These are phyloP conservation scores for Paratilapia polleni DNA, from an alignment of 2,113 vertebrate genomes.

Conservation along the genomic window DNA sequence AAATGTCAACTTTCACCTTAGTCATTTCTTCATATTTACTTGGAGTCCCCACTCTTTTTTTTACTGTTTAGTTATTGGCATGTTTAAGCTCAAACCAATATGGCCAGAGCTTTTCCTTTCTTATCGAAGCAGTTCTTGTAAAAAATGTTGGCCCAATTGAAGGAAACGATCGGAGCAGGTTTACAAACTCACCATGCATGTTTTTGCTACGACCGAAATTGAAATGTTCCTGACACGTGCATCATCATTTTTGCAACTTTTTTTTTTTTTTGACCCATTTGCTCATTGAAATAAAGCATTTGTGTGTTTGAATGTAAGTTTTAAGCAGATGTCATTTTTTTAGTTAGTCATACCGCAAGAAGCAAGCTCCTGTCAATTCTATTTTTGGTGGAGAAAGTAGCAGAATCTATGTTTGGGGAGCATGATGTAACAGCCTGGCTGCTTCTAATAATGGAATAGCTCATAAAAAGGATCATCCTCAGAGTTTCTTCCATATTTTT, in stretches of 20 bases:
- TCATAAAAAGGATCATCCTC: slow-evolving; percentile 48
- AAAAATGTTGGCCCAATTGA: background rate
- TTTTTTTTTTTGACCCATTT: background rate
- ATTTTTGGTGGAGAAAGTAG: slow-evolving; percentile 13
- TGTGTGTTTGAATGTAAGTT: background rate
- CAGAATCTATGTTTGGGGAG: slow-evolving; percentile 22
- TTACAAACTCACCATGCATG: slow-evolving; percentile 44
- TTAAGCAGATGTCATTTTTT: background rate
- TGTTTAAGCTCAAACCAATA: slow-evolving; percentile 52
- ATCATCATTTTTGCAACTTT: background rate
- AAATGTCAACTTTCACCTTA: slow-evolving; percentile 32
- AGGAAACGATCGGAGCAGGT: background rate
- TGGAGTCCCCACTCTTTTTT: slow-evolving; percentile 1
- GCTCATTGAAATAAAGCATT: background rate
- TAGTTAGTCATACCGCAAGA: slow-evolving; percentile 15
- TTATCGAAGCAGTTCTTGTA: slow-evolving; percentile 11
- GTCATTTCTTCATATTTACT: background rate
- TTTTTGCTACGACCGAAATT: slow-evolving; percentile 8
- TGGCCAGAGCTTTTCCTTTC: slow-evolving; percentile 15
- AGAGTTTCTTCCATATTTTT: slow-evolving; percentile 37
- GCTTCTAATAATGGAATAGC: slow-evolving; percentile 59
- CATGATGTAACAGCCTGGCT: slow-evolving; percentile 24
- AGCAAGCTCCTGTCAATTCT: slow-evolving; percentile 12
- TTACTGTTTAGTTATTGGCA: slow-evolving; percentile 42
- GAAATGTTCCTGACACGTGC: slow-evolving; percentile 44